Conservation (phyloP, 1,140 invertebrate genomes). For the Pseudobourletiella spinata region DNA sequence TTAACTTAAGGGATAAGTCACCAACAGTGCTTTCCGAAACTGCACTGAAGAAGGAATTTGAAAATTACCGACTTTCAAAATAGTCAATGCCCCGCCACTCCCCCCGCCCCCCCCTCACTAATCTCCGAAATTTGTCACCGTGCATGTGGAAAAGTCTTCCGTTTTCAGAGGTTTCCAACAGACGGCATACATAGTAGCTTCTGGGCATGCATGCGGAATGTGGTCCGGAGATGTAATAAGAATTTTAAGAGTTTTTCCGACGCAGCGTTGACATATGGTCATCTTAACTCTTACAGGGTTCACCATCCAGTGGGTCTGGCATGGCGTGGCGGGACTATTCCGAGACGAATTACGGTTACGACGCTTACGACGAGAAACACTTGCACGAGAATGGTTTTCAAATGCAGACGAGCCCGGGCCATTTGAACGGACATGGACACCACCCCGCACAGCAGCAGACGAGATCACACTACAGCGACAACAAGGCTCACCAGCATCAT, state of each 20-base stretch:
- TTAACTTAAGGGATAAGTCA: too few species aligned
- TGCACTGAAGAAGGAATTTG: too few species aligned
- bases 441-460: conserved; percentile 43
- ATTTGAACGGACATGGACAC: conserved; percentile 38
- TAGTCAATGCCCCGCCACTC: too few species aligned
- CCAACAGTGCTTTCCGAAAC: too few species aligned
- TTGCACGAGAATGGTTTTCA: conserved; percentile 21
- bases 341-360: conserved; percentile 34
- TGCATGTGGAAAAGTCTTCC: too few species aligned
- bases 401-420: conserved; percentile 23
- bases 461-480: background rate
- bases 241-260: background rate
- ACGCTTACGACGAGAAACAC: conserved; percentile 34
- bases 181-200: too few species aligned
- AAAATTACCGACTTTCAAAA: too few species aligned
- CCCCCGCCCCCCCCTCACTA: too few species aligned
- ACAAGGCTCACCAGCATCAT: background rate
- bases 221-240: too few species aligned
- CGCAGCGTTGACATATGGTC: background rate
- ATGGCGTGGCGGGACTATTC: conserved; percentile 36
- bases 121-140: too few species aligned
- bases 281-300: conserved; percentile 18
- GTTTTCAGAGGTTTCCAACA: too few species aligned
- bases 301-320: conserved; percentile 28
- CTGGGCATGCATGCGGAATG: too few species aligned